Percentiles rank a stretch among this genome's conserved stretches.
phyloP scores from a whole-genome alignment of 2,888 invertebrate species.

The Eupeodes luniger region DNA sequence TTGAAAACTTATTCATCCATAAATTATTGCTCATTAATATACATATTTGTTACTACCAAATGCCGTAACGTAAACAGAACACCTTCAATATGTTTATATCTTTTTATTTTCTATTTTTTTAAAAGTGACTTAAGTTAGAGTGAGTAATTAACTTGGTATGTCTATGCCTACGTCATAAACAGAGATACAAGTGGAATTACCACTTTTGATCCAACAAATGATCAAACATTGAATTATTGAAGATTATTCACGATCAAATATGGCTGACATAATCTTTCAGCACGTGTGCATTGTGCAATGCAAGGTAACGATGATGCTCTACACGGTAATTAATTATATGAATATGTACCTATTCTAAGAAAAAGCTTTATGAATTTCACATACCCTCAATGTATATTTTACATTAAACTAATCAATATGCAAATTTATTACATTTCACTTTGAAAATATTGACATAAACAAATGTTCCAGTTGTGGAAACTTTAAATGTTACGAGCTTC shows the following conservation, averaged over 20 bases:
- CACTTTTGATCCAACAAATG: slow-evolving; percentile 12
- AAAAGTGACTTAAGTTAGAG: not conserved
- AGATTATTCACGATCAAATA: not conserved
- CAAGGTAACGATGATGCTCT: not conserved
- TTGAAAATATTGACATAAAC: slow-evolving; percentile 44
- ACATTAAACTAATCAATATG: slow-evolving; percentile 47
- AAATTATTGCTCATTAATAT: slow-evolving; percentile 36
- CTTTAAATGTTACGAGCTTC: slow-evolving; percentile 18
- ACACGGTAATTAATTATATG: not conserved
- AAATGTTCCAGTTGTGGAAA: slow-evolving; percentile 51
- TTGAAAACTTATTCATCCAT: slow-evolving; percentile 39
- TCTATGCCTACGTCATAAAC: slow-evolving; percentile 42
- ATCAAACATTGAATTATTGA: too few species aligned
- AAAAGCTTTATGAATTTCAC: too few species aligned
- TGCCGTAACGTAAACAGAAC: slow-evolving; percentile 46
- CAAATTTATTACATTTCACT: slow-evolving; percentile 50
- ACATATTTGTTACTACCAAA: not conserved
- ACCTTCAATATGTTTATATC: not conserved
- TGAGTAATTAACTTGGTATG: slow-evolving; percentile 45
- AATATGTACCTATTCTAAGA: not conserved
- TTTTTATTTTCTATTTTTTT: not conserved
- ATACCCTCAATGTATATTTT: too few species aligned
- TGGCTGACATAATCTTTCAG: slow-evolving; percentile 43
- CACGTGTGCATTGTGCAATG: slow-evolving; percentile 32
- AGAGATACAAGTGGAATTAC: not conserved